Conservation (phyloP, 2,113 vertebrate species). For the Megaceryle maxima region DNA sequence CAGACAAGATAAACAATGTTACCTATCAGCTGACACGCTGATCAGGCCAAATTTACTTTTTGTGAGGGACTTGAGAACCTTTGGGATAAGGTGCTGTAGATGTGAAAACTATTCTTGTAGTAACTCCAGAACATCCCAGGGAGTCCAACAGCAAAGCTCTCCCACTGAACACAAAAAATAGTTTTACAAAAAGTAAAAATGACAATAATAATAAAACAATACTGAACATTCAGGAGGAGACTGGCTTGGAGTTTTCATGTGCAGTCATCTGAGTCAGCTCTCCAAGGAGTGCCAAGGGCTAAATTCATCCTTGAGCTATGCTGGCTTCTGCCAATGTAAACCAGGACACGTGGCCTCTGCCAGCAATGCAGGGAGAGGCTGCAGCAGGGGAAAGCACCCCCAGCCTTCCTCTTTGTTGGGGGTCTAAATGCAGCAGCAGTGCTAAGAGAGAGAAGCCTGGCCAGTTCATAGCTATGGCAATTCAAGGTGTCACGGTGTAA, state of each 20-base stretch:
- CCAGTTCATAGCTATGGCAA: neutral
- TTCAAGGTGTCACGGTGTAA: neutral
- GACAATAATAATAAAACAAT: neutral
- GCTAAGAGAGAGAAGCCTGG: neutral
- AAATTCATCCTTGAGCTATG: conserved; percentile 65
- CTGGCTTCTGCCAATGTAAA: conserved; percentile 62
- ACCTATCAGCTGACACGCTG: neutral
- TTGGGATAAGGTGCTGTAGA: neutral
- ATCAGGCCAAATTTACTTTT: neutral
- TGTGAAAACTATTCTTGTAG: neutral
- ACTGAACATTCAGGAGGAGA: neutral
- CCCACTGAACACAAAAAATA: neutral
- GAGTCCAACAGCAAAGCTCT: neutral
- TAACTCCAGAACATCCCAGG: neutral
- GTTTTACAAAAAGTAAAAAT: neutral
- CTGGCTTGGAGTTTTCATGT: conserved; percentile 55
- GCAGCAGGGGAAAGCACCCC: conserved; percentile 30
- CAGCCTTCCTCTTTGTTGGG: conserved; percentile 33
- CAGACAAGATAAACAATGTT: neutral
- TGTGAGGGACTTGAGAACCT: neutral
- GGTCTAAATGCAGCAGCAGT: conserved; percentile 1
- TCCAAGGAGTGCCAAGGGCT: conserved; percentile 58
- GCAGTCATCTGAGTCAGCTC: conserved; percentile 65
- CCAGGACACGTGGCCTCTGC: conserved; percentile 50
- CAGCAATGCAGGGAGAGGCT: conserved; percentile 55